Percentiles rank a stretch among this genome's conserved stretches.
These are phyloP conservation scores for Schizotus pectinicornis DNA, from an alignment of 2,888 invertebrate species.

Conservation along the genomic window DNA sequence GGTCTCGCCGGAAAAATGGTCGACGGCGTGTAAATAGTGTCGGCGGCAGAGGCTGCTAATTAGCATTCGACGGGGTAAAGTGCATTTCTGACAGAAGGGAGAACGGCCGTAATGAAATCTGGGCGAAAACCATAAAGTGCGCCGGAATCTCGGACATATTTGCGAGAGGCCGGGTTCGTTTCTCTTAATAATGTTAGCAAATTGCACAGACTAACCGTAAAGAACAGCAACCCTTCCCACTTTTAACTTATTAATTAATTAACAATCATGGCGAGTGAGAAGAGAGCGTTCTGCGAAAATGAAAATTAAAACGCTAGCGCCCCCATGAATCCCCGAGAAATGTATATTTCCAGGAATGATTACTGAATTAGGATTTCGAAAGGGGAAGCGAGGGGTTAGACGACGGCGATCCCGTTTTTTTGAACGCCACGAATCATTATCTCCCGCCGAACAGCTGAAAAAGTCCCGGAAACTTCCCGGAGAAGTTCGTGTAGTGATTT, in stretches of 20 bases:
- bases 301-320: slow-evolving; percentile 56
- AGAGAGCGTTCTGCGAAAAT: slow-evolving; percentile 52
- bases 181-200: slow-evolving; percentile 59
- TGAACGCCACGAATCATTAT: too few relatives aligned
- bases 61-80: slow-evolving; percentile 26
- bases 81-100: slow-evolving; percentile 25
- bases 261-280: slow-evolving; percentile 58
- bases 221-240: slow-evolving; percentile 56
- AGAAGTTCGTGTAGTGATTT: slow-evolving; percentile 28
- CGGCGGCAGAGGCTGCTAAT: slow-evolving; percentile 16
- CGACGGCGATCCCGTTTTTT: too few relatives aligned
- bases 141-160: slow-evolving; percentile 57
- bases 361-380: too few relatives aligned
- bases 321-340: slow-evolving; percentile 46
- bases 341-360: slow-evolving; percentile 29
- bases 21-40: slow-evolving; percentile 13
- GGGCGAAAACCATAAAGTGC: slow-evolving; percentile 48
- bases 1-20: too few relatives aligned
- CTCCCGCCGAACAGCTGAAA: too few relatives aligned
- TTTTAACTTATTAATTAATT: slow-evolving; percentile 60
- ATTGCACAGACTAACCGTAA: slow-evolving; percentile 58
- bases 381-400: too few relatives aligned
- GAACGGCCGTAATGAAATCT: slow-evolving; percentile 29
- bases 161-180: slow-evolving; percentile 52
- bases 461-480: slow-evolving; percentile 10